Evolutionary conservation across 2,113 vertebrate genomes (phyloP), one percentile per base, ranked within the genome.

Genomic region (Prionailurus bengalensis): DNA sequence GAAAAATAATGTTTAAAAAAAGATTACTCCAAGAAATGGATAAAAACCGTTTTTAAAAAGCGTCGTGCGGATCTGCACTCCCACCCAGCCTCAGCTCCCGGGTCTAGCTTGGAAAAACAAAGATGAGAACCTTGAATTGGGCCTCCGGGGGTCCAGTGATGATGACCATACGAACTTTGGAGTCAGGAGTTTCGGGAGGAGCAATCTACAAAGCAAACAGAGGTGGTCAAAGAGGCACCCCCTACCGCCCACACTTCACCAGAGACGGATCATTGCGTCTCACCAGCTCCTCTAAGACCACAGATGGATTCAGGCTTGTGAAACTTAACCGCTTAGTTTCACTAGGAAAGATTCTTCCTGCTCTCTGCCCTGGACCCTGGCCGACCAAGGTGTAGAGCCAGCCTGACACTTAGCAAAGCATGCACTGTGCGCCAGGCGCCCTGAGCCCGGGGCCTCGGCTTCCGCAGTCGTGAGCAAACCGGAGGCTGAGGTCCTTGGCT

Each of bases 81-180:
- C 45, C 55, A 7, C n/a, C 66, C 94, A 71, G 13, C 10, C 58
- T 82, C 36, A 36, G 36, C 36, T 36, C 36, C n/a, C 23, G 15
- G 6, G 7, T 7, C 63, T 51, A 71, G 53, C 16, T 2, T n/a
- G 25, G 53, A 73, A 95, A 84, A 70, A 78, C 0, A 33, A 23
- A 33, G 55, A n/a, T 8, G 23, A 89, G 70, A 53, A 99, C 99
- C 99, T 99, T 99, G 97, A 99, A 99, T 95, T 99, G 99, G 42
- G 99, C 99, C 98, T 99, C 99, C 1, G 99, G 99, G 4, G 99
- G 99, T 94, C 99, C 99, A 0, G 99, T 99, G 97, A 99, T 99
- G 82, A 99, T 99, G 70, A 99, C 99, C 99, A 99, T 99, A 66
- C 99, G 99, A 98, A 99, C 99, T 97, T 99, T 99, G 74, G 99